Evolutionary conservation across 2,888 invertebrate species (phyloP).

Genomic region (Machimus atricapillus): DNA sequence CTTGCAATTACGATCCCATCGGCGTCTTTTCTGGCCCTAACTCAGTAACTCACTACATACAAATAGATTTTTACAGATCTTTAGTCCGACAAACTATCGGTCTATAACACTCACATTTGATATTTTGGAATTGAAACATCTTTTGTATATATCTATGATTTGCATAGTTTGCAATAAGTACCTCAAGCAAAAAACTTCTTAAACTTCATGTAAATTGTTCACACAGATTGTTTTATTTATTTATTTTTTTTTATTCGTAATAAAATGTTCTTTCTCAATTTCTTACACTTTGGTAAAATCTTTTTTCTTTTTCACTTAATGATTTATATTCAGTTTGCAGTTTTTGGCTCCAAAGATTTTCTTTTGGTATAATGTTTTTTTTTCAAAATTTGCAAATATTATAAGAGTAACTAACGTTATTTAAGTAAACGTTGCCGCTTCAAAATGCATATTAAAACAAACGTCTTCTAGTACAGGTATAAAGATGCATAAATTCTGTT

Average conservation of each 20-base stretch:
- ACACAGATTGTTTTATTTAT: background rate
- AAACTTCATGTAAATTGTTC: slow-evolving; percentile 20
- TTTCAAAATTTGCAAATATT: background rate
- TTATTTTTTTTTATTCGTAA: background rate
- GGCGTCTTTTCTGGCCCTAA: background rate
- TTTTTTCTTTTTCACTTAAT: background rate
- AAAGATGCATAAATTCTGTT: slow-evolving; percentile 21
- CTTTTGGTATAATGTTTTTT: background rate
- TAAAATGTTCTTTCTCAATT: background rate
- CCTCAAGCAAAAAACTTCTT: slow-evolving; percentile 10
- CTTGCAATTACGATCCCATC: background rate
- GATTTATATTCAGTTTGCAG: background rate
- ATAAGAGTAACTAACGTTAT: background rate
- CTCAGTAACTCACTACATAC: background rate
- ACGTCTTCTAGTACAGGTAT: background rate
- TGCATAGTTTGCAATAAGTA: slow-evolving; percentile 14
- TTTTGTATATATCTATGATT: slow-evolving; percentile 5
- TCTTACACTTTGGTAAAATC: background rate
- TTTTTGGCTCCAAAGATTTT: background rate
- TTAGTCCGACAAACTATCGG: background rate
- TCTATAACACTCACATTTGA: slow-evolving; percentile 12
- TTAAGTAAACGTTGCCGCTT: slow-evolving; percentile 22
- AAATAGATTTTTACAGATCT: background rate
- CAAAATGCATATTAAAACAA: background rate
- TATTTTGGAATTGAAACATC: slow-evolving; percentile 23